Evolutionary conservation across 2,113 vertebrate genomes (phyloP), one percentile per base, ranked within the genome.

Genomic region (Ciconia boyciana): DNA sequence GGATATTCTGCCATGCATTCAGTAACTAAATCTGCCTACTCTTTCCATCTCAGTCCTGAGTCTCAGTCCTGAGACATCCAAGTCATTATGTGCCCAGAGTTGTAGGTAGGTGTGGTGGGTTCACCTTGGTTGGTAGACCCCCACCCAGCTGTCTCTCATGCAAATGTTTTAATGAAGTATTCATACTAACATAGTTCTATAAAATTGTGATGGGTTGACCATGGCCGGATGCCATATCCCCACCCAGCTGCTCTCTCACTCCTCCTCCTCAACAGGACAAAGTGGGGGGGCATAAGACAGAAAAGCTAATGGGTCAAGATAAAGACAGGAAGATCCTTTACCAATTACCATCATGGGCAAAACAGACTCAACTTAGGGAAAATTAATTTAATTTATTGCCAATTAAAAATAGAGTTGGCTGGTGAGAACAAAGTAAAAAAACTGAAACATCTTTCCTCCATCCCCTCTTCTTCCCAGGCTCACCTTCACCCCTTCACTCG

Each of bases 241-340:
- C 26, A 28, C 34, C 7, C 34, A 72, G 6, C 3, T 0, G 0
- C 7, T 41, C 15, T 36, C n/a, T 66, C n/a, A 49, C 9, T n/a
- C 39, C 10, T 10, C 31, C 7, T 84, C 17, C 51, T 66, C 46
- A 32, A 31, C 1, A 41, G 13, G 4, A 25, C 4, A 4, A 8
- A 39, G 39, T 39, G 7, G 48, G 1, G 9, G 3, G 10, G 32
- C 43, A 8, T 9, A 28, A 24, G 25, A 62, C 31, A 10, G 9
- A 31, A 79, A 15, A 43, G 6, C 16, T 77, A 6, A 0, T 62
- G 29, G 4, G 11, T 6, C 0, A 0, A 54, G 7, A 12, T 24
- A 16, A 66, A 32, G 25, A 43, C 9, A 51, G 24, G 16, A 11
- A 51, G 31, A 43, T 60, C 26, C 8, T 25, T 41, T 6, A 58